phyloP scores from a whole-genome alignment of 1,140 invertebrate genomes.

The Drosophila lowei region DNA sequence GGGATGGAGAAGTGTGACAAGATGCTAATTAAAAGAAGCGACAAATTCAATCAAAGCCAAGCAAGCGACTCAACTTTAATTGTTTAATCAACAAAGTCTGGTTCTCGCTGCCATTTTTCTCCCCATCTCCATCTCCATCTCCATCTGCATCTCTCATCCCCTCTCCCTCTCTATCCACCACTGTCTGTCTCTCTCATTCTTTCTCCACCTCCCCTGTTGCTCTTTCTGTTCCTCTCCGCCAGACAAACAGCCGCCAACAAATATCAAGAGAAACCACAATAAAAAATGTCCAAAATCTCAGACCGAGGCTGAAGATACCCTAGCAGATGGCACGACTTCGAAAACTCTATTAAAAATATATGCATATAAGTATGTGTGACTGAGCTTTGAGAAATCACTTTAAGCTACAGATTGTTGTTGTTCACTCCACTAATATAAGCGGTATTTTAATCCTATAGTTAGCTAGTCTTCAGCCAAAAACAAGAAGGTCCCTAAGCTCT shows the following conservation, averaged over 20 bases:
- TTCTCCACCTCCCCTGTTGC: neutral
- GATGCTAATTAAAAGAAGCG: constrained; percentile 40
- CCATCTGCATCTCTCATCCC: neutral
- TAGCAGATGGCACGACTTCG: too few species aligned
- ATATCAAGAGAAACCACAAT: constrained; percentile 20
- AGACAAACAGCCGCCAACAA: constrained; percentile 43
- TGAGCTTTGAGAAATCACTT: too few species aligned
- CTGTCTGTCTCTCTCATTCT: neutral
- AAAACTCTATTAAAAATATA: too few species aligned
- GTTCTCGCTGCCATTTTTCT: too few species aligned
- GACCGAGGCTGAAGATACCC: neutral
- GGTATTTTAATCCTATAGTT: too few species aligned
- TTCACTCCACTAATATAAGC: too few species aligned
- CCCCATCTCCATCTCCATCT: neutral
- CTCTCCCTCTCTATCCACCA: neutral
- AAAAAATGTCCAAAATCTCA: too few species aligned
- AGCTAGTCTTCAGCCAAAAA: too few species aligned
- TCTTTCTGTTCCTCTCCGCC: constrained; percentile 3
- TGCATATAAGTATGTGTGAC: too few species aligned
- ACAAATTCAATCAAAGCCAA: constrained; percentile 35
- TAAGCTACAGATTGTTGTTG: too few species aligned
- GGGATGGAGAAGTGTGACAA: neutral
- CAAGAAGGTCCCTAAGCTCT: too few species aligned
- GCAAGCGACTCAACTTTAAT: constrained; percentile 5
- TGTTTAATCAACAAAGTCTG: neutral